Evolutionary conservation across 2,888 invertebrate species (phyloP), one percentile per base, ranked within the genome.

Genomic region (Asteroscopus sphinx): DNA sequence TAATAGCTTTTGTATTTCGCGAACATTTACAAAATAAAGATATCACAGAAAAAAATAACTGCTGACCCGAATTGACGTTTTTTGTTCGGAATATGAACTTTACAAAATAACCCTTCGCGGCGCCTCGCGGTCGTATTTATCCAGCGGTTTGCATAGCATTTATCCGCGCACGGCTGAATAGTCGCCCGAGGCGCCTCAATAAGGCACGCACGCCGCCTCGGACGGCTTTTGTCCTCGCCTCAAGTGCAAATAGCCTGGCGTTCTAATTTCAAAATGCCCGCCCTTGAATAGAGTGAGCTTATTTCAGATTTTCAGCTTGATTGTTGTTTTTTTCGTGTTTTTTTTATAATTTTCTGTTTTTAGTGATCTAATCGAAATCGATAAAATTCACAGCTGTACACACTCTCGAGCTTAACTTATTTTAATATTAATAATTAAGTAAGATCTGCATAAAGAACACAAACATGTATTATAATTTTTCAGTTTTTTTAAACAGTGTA

Each of bases 201-300:
- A 81, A 85, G 81, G 80, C 83, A 85, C 87, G 87, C 87, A 86
- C 80, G 80, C 74, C 2, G 74, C 76, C 70, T 68, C 73, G 79
- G 47, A 66, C 77, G 68, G 59, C 86, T 85, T 89, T 89, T 89
- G 86, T 88, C 76, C 83, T 59, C 75, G 73, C 73, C 84, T 91
- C 83, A 86, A 89, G 88, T 90, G 90, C 88, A 91, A 91, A 91
- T 90, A 91, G 89, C 87, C 86, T 87, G 76, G 87, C 89, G 90
- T 86, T 87, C 88, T 91, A 91, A 91, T 90, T 90, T 87, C 84
- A 85, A 89, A 89, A 88, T 85, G 82, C 84, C 72, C 81, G 75
- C 76, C 80, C 80, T 83, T 78, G 76, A 77, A 80, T 79, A 76
- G 77, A 81, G 63, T 77, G 73, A 81, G 82, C 78, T 81, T 82